phyloP scores from a whole-genome alignment of 2,113 vertebrate genomes.

The Typhlomys cinereus region DNA sequence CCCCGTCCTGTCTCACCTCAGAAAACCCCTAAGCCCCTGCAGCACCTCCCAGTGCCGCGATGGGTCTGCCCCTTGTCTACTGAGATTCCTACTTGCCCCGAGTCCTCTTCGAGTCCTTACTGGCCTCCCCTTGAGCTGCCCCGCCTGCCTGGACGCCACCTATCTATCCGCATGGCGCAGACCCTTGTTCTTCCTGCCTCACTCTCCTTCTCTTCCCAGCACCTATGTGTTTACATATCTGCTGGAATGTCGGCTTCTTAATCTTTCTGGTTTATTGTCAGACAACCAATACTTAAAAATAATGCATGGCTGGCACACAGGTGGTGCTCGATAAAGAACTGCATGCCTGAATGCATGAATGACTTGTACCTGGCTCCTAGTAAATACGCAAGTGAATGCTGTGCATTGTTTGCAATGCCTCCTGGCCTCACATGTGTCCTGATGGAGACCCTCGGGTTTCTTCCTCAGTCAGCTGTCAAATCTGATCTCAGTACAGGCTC shows the following conservation, averaged over 20 bases:
- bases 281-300: neutral
- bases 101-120: too few species aligned
- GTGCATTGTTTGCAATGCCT: neutral
- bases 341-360: neutral
- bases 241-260: neutral
- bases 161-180: neutral
- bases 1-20: neutral
- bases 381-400: neutral
- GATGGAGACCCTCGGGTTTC: neutral
- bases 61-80: neutral
- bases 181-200: neutral
- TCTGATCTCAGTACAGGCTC: neutral
- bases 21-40: neutral
- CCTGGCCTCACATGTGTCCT: neutral
- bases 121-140: neutral
- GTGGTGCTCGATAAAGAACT: neutral
- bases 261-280: neutral
- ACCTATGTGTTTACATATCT: neutral
- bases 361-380: neutral
- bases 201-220: neutral
- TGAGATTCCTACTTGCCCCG: neutral
- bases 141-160: neutral
- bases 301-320: neutral
- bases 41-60: too few species aligned
- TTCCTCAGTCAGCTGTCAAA: fast-evolving